Percentiles rank a stretch among this genome's conserved stretches.
phyloP scores from a whole-genome alignment of 2,888 invertebrate genomes.

The Pseudanteris insignis region DNA sequence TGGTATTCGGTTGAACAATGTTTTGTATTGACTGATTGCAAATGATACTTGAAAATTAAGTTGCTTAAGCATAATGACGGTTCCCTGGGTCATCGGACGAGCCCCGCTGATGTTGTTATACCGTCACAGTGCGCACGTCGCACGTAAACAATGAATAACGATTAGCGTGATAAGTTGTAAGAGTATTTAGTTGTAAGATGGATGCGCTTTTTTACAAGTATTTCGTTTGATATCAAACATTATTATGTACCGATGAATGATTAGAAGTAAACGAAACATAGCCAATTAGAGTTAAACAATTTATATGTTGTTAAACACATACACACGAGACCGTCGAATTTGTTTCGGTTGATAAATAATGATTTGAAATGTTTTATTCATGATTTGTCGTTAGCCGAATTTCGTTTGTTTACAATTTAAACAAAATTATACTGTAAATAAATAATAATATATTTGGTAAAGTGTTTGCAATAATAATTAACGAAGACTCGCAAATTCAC shows the following conservation, averaged over 20 bases:
- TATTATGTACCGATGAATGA: constrained; percentile 3
- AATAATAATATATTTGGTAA: too few species aligned
- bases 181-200: constrained; percentile 14
- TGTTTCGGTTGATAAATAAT: neutral
- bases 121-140: too few species aligned
- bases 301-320: constrained; percentile 1
- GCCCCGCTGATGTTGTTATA: too few species aligned
- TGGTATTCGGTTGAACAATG: constrained; percentile 10
- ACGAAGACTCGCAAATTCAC: too few species aligned
- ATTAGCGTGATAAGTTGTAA: too few species aligned
- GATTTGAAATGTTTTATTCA: too few species aligned
- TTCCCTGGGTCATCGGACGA: too few species aligned
- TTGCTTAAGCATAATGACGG: too few species aligned
- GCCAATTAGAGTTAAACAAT: constrained; percentile 9
- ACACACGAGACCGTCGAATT: neutral
- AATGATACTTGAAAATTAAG: constrained; percentile 8
- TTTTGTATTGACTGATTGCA: constrained; percentile 14
- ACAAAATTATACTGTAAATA: too few species aligned
- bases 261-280: constrained; percentile 13
- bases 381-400: too few species aligned
- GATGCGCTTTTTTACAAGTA: constrained; percentile 22
- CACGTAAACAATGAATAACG: neutral
- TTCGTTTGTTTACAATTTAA: too few species aligned
- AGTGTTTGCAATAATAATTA: too few species aligned
- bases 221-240: constrained; percentile 21